These are phyloP conservation scores for Coptotermes formosanus DNA, from an alignment of 1,140 invertebrate genomes.

Conservation along the genomic window DNA sequence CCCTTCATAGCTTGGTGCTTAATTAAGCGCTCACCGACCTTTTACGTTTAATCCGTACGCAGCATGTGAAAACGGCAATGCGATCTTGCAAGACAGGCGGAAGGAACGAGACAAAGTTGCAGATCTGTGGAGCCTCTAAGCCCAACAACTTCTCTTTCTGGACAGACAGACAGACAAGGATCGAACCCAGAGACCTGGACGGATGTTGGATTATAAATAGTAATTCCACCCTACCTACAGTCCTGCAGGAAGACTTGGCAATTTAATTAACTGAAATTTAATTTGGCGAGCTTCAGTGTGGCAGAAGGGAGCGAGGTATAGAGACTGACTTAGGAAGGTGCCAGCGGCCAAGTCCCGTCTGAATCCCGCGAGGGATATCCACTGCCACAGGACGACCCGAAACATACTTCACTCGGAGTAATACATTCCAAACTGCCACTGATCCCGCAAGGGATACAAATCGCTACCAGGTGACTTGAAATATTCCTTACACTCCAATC, in stretches of 20 bases:
- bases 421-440: neutral
- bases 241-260: neutral
- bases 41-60: too few relatives aligned
- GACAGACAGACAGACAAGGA: neutral
- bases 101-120: too few relatives aligned
- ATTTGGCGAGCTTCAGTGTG: neutral
- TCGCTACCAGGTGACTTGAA: too few relatives aligned
- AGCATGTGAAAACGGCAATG: too few relatives aligned
- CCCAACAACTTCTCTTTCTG: neutral
- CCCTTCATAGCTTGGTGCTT: too few relatives aligned
- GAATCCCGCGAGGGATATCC: neutral
- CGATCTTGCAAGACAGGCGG: too few relatives aligned
- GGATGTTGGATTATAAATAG: neutral
- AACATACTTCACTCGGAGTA: neutral
- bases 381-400: neutral
- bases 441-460: too few relatives aligned
- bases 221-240: neutral
- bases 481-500: too few relatives aligned
- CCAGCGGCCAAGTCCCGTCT: neutral
- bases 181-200: neutral
- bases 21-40: too few relatives aligned
- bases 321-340: neutral
- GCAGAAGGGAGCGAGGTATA: neutral
- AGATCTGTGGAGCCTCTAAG: neutral
- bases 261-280: constrained; percentile 18